Conservation (phyloP, 2,888 invertebrate species). For the Sarcophaga carnaria region DNA sequence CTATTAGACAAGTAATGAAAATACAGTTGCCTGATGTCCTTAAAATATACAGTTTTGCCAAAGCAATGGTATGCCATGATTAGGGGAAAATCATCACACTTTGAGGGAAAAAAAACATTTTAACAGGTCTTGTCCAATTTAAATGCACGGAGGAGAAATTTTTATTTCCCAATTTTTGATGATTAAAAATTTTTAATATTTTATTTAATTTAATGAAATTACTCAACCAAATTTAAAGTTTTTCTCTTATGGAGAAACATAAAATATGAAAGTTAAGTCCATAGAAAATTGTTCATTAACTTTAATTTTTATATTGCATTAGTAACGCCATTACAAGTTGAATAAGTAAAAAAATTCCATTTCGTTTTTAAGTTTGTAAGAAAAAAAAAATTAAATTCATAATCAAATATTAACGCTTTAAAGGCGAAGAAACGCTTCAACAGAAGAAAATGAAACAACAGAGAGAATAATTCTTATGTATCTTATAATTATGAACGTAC, state of each 20-base stretch:
- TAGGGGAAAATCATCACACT: not conserved
- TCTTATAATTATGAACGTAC: too few species aligned
- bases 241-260: not conserved
- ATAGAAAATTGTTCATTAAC: constrained; percentile 7
- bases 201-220: not conserved
- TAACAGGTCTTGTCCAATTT: not conserved
- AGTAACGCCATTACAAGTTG: constrained; percentile 9
- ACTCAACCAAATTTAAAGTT: not conserved
- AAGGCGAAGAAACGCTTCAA: not conserved
- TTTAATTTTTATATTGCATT: constrained; percentile 22
- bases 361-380: not conserved
- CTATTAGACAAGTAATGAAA: not conserved
- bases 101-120: not conserved
- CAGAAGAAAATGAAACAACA: too few species aligned
- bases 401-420: not conserved
- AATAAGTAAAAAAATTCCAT: not conserved
- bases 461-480: too few species aligned
- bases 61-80: not conserved
- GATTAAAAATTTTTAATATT: not conserved
- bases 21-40: constrained; percentile 6
- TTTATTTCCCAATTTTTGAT: not conserved
- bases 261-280: not conserved
- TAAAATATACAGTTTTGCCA: not conserved
- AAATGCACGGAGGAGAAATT: not conserved
- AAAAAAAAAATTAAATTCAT: not conserved